These are phyloP conservation scores for Formica exsecta DNA, from an alignment of 1,140 invertebrate species.

Conservation along the genomic window DNA sequence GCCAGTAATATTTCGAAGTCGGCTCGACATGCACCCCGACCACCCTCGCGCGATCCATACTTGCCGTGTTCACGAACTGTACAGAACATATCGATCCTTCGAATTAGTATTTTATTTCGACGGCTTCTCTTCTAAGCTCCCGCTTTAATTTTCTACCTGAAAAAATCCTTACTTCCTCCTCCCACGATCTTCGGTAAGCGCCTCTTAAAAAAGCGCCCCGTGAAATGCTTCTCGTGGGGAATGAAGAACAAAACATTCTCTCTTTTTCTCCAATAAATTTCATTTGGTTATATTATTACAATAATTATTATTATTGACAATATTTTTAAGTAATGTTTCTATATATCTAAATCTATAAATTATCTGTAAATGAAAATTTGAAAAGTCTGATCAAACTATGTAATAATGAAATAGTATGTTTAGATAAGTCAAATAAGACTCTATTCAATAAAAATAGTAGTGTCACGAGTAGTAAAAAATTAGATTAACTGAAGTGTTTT, in stretches of 20 bases:
- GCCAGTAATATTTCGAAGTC: slow-evolving; percentile 75
- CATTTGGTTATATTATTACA: background rate
- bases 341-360: background rate
- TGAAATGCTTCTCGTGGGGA: slow-evolving; percentile 33
- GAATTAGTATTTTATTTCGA: slow-evolving; percentile 82
- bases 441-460: slow-evolving; percentile 18
- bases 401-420: background rate
- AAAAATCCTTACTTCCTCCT: slow-evolving; percentile 69
- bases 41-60: slow-evolving; percentile 33
- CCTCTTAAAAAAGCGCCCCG: slow-evolving; percentile 38
- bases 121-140: slow-evolving; percentile 76
- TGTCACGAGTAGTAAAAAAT: background rate
- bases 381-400: slow-evolving; percentile 54
- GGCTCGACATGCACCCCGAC: slow-evolving; percentile 40
- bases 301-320: background rate
- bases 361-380: slow-evolving; percentile 26
- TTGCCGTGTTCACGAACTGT: slow-evolving; percentile 70
- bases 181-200: slow-evolving; percentile 34
- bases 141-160: slow-evolving; percentile 83
- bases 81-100: slow-evolving; percentile 79
- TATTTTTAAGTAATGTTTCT: background rate
- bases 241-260: slow-evolving; percentile 6
- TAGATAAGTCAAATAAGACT: slow-evolving; percentile 37
- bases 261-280: background rate
- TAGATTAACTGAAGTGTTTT: background rate